Evolutionary conservation across 2,888 invertebrate genomes (phyloP), one percentile per base, ranked within the genome.

Genomic region (Drosophila neonasuta): DNA sequence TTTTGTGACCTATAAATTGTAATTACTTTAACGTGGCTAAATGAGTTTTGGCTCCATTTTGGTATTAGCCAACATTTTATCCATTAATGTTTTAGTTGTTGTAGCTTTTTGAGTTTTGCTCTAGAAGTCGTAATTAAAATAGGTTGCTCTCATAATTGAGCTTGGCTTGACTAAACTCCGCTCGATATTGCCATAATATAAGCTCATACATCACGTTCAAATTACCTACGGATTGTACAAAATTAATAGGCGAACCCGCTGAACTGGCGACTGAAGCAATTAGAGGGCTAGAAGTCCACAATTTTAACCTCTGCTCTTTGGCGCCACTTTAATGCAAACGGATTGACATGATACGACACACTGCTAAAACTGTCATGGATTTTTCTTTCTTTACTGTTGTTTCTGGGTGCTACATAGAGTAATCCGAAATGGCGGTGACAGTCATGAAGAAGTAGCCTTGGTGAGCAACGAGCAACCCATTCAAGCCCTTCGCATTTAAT

Each of bases 1-100:
- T 85, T 87, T 86, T 87, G 84, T 84, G 77, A 87, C 82, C 86
- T 86, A 84, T 85, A 85, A 87, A 85, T 86, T 72, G 86, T 86
- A 87, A 85, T 87, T 86, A 87, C 84, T 86, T 83, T 78, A 86
- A 86, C 83, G 72, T 80, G 70, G 68, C 79, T 75, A 86, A 84
- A 84, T 86, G 86, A 86, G 81, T 86, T 81, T 77, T 77, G 77
- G 77, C 75, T 69, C 69, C 36, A n/a, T 2, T n/a, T n/a, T 67
- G 80, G 76, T 77, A 86, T 86, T 81, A 86, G 86, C 68, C 68
- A 61, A 54, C 74, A 70, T 67, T 77, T 72, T 52, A 44, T 50
- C 74, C 74, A 74, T 75, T 72, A 77, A 74, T 84, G 68, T 57
- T 74, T 58, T 56, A 55, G 61, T 57, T 71, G 70, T 55, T 64